Percentiles rank a stretch among this genome's conserved stretches.
phyloP scores from a whole-genome alignment of 2,113 vertebrate genomes.

The Poeciliopsis turrubarensis region DNA sequence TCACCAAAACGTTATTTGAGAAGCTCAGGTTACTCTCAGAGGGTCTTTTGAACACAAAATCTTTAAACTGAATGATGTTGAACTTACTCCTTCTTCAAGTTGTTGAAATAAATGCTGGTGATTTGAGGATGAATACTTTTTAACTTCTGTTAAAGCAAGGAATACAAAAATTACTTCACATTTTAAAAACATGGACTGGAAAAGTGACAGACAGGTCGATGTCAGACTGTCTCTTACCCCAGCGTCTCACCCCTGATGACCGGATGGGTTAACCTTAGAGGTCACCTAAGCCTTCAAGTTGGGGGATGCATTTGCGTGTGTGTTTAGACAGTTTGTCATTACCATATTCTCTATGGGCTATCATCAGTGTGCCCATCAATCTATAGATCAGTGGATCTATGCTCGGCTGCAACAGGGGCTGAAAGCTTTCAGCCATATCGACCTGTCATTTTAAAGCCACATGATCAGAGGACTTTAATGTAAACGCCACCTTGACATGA shows the following conservation, averaged over 20 bases:
- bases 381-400: conserved; percentile 74
- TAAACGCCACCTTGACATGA: conserved; percentile 62
- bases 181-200: conserved; percentile 13
- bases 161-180: not conserved
- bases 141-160: not conserved
- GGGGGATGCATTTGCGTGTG: conserved; percentile 14
- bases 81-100: not conserved
- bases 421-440: conserved; percentile 74
- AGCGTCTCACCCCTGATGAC: conserved; percentile 26
- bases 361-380: conserved; percentile 69
- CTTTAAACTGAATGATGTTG: not conserved
- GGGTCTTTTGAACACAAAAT: not conserved
- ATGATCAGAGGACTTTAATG: conserved; percentile 68
- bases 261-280: conserved; percentile 47
- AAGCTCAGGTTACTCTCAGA: not conserved
- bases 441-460: conserved; percentile 72
- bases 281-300: conserved; percentile 45
- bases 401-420: conserved; percentile 45
- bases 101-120: not conserved
- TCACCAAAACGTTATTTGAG: not conserved
- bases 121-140: not conserved
- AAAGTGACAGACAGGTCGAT: conserved; percentile 65
- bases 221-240: conserved; percentile 49
- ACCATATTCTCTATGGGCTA: conserved; percentile 56
- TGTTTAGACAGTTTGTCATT: conserved; percentile 54